Evolutionary conservation across 2,888 invertebrate genomes (phyloP).

Genomic region (Thymelicus acteon): DNA sequence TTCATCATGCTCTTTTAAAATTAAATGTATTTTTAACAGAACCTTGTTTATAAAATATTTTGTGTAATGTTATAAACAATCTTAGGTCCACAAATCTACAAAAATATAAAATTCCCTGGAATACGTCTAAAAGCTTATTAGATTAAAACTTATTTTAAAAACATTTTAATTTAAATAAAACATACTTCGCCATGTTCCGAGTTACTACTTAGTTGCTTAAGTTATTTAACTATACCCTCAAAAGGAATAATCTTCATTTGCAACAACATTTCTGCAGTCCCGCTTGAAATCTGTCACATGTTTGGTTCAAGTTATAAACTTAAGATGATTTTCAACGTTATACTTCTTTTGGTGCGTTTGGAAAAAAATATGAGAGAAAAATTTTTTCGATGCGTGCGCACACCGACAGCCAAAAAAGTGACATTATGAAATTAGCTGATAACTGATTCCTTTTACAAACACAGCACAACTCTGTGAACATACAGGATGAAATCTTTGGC

Average conservation of each 20-base stretch:
- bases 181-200: conserved; percentile 1
- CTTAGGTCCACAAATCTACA: neutral
- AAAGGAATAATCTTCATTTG: conserved; percentile 40
- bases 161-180: conserved; percentile 7
- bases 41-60: too few species aligned
- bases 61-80: neutral
- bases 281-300: conserved; percentile 15
- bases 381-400: too few species aligned
- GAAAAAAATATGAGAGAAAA: too few species aligned
- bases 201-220: neutral
- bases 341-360: too few species aligned
- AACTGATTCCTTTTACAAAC: too few species aligned
- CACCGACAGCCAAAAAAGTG: too few species aligned
- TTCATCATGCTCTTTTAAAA: too few species aligned
- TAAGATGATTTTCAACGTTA: neutral
- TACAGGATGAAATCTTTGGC: too few species aligned
- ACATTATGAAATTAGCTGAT: too few species aligned
- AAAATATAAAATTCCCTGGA: neutral
- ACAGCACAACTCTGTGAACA: too few species aligned
- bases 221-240: conserved; percentile 40
- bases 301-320: conserved; percentile 25
- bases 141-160: neutral
- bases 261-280: conserved; percentile 33
- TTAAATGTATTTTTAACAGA: too few species aligned
- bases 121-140: neutral